Evolutionary conservation across 1,140 invertebrate species (phyloP).

Genomic region (Drosophila nigrodunni): DNA sequence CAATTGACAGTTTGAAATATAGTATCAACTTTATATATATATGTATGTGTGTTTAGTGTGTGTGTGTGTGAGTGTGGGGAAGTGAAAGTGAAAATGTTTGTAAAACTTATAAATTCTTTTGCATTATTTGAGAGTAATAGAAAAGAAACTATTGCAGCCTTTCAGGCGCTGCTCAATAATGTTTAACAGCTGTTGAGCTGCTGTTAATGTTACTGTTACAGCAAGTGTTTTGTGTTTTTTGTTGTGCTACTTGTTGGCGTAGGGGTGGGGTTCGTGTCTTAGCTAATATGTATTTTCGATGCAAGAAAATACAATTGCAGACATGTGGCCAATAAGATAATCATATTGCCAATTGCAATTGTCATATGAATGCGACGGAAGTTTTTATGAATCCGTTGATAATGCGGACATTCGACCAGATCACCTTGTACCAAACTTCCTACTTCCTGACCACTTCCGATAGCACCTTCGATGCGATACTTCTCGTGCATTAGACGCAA

Average conservation of each 20-base stretch:
- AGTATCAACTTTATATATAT: conserved; percentile 34
- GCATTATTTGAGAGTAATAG: conserved; percentile 7
- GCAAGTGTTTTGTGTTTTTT: neutral
- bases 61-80: conserved; percentile 9
- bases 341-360: conserved; percentile 90
- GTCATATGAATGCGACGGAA: conserved; percentile 88
- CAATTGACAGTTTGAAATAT: conserved; percentile 54
- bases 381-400: conserved; percentile 87
- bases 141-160: conserved; percentile 40
- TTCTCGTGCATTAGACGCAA: conserved; percentile 87
- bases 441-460: conserved; percentile 89
- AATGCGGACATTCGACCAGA: conserved; percentile 88
- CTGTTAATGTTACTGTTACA: conserved; percentile 10
- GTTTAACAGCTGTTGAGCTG: neutral
- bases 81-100: conserved; percentile 3
- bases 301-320: conserved; percentile 89
- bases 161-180: conserved; percentile 38
- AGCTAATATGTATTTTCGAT: conserved; percentile 86
- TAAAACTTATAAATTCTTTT: conserved; percentile 54
- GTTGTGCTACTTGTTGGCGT: neutral
- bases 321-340: conserved; percentile 88
- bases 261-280: conserved; percentile 53
- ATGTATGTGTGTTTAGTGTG: conserved; percentile 4
- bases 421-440: conserved; percentile 87
- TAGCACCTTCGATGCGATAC: conserved; percentile 88